Evolutionary conservation across 2,113 vertebrate species (phyloP).

Genomic region (Chrysemys picta): DNA sequence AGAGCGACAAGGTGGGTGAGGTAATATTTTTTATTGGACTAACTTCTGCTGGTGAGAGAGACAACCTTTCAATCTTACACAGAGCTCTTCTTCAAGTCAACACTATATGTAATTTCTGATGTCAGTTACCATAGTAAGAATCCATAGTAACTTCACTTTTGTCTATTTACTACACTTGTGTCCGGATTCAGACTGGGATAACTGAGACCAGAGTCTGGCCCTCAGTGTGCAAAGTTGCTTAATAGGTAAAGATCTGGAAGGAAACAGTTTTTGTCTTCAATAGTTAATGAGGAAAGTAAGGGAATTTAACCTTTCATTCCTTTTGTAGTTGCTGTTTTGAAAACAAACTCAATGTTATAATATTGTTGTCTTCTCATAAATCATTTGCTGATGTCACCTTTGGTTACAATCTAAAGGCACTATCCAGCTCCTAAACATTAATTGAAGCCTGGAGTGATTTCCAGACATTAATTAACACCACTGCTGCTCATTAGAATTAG

Average conservation of each 20-base stretch:
- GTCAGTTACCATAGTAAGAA: background rate
- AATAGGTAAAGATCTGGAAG: background rate
- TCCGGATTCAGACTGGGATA: background rate
- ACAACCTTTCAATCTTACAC: background rate
- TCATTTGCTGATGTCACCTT: background rate
- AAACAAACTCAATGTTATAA: background rate
- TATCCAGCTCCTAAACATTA: background rate
- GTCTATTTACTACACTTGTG: background rate
- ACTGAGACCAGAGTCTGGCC: background rate
- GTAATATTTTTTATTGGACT: background rate
- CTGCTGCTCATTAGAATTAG: background rate
- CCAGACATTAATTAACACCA: background rate
- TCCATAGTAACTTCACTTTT: background rate
- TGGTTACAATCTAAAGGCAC: background rate
- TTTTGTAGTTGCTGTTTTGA: background rate
- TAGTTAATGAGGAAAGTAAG: accelerated
- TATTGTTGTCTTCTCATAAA: background rate
- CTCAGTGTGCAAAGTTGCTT: background rate
- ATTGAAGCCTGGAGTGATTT: background rate
- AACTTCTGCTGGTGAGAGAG: background rate
- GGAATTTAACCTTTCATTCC: background rate
- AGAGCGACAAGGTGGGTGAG: background rate
- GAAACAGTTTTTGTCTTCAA: background rate
- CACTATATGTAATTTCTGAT: background rate
- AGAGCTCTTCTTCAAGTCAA: background rate